Percentiles rank a stretch among this genome's conserved stretches.
These are phyloP conservation scores for Eidolon dupreanum DNA, from an alignment of 2,797 vertebrate genomes.

Conservation along the genomic window DNA sequence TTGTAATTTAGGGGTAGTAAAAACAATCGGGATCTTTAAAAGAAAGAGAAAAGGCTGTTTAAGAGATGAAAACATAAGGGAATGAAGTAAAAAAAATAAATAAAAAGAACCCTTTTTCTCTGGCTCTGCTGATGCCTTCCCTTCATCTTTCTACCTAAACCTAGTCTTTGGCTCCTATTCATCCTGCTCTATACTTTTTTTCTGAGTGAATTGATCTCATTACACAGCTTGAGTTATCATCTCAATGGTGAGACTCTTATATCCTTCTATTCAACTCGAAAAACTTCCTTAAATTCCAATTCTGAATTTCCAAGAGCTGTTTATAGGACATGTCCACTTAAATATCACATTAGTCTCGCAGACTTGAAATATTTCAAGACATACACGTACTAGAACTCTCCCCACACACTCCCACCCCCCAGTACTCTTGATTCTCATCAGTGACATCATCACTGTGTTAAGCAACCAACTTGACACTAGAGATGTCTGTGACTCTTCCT, in stretches of 20 bases:
- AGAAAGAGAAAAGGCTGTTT: background rate
- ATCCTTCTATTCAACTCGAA: background rate
- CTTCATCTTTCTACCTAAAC: background rate
- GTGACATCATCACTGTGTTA: background rate
- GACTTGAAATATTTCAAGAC: background rate
- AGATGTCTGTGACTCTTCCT: background rate
- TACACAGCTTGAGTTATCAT: background rate
- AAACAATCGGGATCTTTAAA: background rate
- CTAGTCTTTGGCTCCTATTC: no score
- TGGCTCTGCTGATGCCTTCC: background rate
- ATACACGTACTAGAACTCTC: background rate
- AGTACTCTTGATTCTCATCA: background rate
- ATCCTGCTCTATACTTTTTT: background rate
- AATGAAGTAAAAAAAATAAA: background rate
- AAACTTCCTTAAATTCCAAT: background rate
- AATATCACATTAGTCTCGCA: background rate
- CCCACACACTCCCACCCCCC: fast-evolving
- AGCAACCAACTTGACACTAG: background rate
- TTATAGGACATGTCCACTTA: background rate
- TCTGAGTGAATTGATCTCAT: background rate
- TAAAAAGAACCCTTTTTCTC: background rate
- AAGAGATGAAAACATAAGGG: background rate
- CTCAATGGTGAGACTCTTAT: background rate
- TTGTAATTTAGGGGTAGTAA: no score
- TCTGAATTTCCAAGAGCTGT: background rate